Evolutionary conservation across 2,113 vertebrate genomes (phyloP).

Genomic region (Todiramphus chloris): DNA sequence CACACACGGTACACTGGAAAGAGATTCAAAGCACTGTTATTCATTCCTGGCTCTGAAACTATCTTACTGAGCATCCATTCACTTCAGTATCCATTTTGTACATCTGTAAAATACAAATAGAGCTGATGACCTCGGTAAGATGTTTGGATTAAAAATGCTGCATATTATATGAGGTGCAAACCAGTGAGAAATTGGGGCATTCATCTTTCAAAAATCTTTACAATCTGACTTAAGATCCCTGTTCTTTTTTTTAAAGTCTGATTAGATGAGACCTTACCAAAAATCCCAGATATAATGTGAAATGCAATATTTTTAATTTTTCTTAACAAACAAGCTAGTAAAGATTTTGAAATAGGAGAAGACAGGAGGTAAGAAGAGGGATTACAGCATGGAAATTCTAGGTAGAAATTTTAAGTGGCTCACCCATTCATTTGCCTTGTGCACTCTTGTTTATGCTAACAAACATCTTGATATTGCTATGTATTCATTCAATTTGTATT

Average conservation of each 20-base stretch:
- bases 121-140: background rate
- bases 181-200: background rate
- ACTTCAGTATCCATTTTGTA: slow-evolving; percentile 3
- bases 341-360: background rate
- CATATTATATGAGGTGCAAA: background rate
- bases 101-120: background rate
- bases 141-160: background rate
- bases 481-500: background rate
- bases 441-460: background rate
- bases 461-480: background rate
- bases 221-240: background rate
- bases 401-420: background rate
- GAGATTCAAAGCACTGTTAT: background rate
- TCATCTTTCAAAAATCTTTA: background rate
- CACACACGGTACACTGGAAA: background rate
- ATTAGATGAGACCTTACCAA: background rate
- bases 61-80: background rate
- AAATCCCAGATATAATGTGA: background rate
- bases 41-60: background rate
- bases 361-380: background rate
- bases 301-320: background rate
- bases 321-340: background rate
- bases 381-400: background rate
- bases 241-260: background rate
- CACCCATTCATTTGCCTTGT: background rate